Evolutionary conservation across 2,797 vertebrate genomes (phyloP).

Genomic region (Todus mexicanus): DNA sequence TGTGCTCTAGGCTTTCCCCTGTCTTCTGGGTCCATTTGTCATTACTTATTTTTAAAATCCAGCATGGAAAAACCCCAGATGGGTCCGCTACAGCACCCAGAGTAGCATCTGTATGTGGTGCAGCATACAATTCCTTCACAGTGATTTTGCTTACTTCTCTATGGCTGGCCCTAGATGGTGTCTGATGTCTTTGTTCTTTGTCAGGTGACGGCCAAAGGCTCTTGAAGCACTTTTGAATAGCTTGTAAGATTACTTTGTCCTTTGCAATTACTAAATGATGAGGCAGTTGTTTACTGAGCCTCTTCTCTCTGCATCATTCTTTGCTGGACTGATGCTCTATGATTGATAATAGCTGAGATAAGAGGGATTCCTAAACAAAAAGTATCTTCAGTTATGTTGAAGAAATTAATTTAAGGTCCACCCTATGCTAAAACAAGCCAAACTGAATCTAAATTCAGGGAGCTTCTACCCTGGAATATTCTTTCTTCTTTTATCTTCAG

Average conservation of each 20-base stretch:
- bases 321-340: background rate
- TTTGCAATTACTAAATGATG: background rate
- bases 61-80: background rate
- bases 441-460: background rate
- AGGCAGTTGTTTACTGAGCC: background rate
- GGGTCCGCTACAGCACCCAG: background rate
- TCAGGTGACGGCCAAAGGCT: background rate
- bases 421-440: background rate
- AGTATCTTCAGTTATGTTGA: background rate
- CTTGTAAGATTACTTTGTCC: background rate
- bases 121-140: accelerated
- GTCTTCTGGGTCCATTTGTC: background rate
- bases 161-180: background rate
- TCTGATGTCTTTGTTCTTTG: background rate
- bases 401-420: background rate
- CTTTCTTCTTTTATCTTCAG: background rate
- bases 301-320: background rate
- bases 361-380: background rate
- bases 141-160: background rate
- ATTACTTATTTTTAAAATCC: background rate
- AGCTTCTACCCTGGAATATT: background rate
- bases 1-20: background rate
- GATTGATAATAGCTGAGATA: background rate
- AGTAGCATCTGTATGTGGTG: background rate
- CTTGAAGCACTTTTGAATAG: background rate